phyloP scores from a whole-genome alignment of 2,797 vertebrate genomes.

The Pseudomugil tenellus region DNA sequence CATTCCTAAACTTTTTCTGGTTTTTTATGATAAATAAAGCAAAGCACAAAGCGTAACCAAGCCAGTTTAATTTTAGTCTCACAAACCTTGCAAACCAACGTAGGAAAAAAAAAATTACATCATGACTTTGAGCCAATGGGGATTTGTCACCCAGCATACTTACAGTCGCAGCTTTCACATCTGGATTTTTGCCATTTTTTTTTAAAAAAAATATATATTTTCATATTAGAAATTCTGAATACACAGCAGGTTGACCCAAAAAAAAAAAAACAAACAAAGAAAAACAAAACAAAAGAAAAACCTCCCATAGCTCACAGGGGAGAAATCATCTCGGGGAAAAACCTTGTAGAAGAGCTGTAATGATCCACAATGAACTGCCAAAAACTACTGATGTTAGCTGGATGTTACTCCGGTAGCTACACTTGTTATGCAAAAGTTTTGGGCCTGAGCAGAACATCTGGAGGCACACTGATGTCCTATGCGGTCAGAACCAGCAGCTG shows the following conservation, averaged over 20 bases:
- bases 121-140: constrained; percentile 15
- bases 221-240: constrained; percentile 16
- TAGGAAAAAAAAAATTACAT: constrained; percentile 12
- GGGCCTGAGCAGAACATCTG: neutral
- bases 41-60: constrained; percentile 34
- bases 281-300: no score
- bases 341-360: neutral
- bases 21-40: neutral
- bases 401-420: no score
- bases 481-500: neutral
- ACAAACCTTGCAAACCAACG: constrained; percentile 45
- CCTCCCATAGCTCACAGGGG: constrained; percentile 1
- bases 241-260: neutral
- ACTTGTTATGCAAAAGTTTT: neutral
- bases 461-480: neutral
- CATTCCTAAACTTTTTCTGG: neutral
- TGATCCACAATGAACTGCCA: neutral
- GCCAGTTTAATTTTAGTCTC: constrained; percentile 60
- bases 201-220: constrained; percentile 52
- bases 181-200: constrained; percentile 12
- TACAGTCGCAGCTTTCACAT: constrained; percentile 36
- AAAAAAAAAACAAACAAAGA: no score
- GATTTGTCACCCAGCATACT: constrained; percentile 41
- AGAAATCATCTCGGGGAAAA: neutral
- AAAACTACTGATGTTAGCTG: no score